These are phyloP conservation scores for Rhodeus uyekii DNA, from an alignment of 2,797 vertebrate genomes.

Conservation along the genomic window DNA sequence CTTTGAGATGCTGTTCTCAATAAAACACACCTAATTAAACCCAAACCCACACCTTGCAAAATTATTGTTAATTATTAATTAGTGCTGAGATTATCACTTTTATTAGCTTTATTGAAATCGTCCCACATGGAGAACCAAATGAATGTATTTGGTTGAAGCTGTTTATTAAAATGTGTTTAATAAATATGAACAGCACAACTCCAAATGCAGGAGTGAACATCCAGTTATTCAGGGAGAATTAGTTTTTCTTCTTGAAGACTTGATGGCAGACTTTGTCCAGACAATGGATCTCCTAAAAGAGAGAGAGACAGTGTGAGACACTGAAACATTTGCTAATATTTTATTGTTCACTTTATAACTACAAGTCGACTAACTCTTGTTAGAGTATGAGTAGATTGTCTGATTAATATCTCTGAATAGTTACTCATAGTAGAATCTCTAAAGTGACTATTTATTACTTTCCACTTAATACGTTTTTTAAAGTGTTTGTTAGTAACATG, in stretches of 20 bases:
- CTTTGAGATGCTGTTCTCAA: neutral
- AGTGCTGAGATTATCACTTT: neutral
- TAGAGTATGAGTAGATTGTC: no score
- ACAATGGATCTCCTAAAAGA: constrained; percentile 83
- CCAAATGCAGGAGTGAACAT: constrained; percentile 1
- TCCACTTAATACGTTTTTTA: neutral
- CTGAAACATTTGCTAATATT: no score
- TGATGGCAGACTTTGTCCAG: constrained; percentile 89
- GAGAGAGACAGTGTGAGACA: neutral
- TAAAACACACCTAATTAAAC: neutral
- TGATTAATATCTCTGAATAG: no score
- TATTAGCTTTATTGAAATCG: neutral
- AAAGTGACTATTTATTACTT: neutral
- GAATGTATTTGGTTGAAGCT: neutral
- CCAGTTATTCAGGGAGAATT: neutral
- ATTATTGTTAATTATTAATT: neutral
- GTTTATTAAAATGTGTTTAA: constrained; percentile 45
- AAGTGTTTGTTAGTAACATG: neutral
- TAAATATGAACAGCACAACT: constrained; percentile 30
- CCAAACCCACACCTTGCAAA: neutral
- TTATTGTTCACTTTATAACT: no score
- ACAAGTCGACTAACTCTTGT: no score
- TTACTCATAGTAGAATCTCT: no score
- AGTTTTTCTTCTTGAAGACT: constrained; percentile 85
- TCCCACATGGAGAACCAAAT: neutral